Base-by-base conservation (phyloP, 2,113 vertebrate species). In the Rhinoderma darwinii region DNA sequence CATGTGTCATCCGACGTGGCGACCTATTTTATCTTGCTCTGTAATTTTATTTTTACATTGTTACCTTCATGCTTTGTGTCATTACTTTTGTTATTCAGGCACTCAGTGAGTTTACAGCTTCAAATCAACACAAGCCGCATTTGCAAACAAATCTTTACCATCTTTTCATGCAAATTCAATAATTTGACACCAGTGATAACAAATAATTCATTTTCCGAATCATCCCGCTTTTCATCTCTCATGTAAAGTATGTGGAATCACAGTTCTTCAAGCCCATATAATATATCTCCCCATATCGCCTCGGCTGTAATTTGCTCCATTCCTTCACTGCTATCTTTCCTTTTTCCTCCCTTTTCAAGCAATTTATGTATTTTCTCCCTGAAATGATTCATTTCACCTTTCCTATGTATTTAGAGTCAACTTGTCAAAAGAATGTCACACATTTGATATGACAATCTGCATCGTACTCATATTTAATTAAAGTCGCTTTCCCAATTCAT, bases 371-470 rank as follows among this genome's bases (percentile, higher is more conserved):
- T 82, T 82, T 82, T 66, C 78, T 54, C 78, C 12, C 78, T 43
- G 78, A 30, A 63, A 82, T 66, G 79, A 82, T 82, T 82, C 63
- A 82, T 82, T 82, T 82, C 79, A 82, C 79, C 59, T 82, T 82
- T 66, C 7, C 56, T 44, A 66, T 82, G 59, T 66, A 30, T 82
- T 82, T 82, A 66, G 56, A 82, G 79, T 82, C 79, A 82, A 44
- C 79, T 43, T 82, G 79, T 82, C 79, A 82, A 15, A 82, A 41
- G 37, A 63, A 82, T 82, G 79, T 82, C 79, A 82, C 79, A 82
- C 79, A 30, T 63, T 82, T 82, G 79, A 82, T 66, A 66, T 82
- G 79, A 82, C 79, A 82, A 82, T 82, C 79, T 82, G 59, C 79
- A 66, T 63, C 39, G 39, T 20, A 27, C 79, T 82, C 79, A 82